These are phyloP conservation scores for Dendrolimus pini DNA, from an alignment of 2,888 invertebrate genomes.

Conservation along the genomic window DNA sequence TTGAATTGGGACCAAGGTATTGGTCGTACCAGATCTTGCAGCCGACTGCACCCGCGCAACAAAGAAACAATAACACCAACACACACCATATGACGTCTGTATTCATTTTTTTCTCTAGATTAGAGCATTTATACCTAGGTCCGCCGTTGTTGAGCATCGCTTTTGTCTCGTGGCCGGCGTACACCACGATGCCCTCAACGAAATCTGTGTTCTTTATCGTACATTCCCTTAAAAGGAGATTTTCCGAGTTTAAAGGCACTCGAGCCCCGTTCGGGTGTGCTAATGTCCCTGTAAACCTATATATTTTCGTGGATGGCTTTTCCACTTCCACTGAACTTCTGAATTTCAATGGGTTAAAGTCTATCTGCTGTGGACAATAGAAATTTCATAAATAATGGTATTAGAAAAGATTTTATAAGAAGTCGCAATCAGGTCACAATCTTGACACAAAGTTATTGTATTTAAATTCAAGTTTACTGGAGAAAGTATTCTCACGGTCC, in stretches of 20 bases:
- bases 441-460: conserved; percentile 8
- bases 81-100: conserved; percentile 98
- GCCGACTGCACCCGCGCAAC: conserved; percentile 93
- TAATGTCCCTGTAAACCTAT: conserved; percentile 94
- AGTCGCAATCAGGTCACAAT: too few species aligned
- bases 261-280: conserved; percentile 86
- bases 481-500: conserved; percentile 42
- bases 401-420: background rate
- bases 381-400: background rate
- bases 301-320: conserved; percentile 96
- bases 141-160: conserved; percentile 98
- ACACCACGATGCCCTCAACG: conserved; percentile 97
- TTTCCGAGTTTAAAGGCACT: conserved; percentile 91
- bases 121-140: conserved; percentile 94
- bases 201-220: conserved; percentile 97
- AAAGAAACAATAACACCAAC: conserved; percentile 90
- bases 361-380: conserved; percentile 71
- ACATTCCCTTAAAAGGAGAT: conserved; percentile 95
- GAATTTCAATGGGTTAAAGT: conserved; percentile 88
- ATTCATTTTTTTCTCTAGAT: conserved; percentile 95
- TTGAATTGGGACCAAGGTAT: conserved; percentile 40
- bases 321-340: conserved; percentile 93
- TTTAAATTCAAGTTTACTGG: conserved; percentile 12
- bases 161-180: conserved; percentile 98
- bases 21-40: conserved; percentile 90